A percentile compares a stretch with the other conserved stretches of the same genome.
Conservation (phyloP, 1,140 invertebrate species). For the Pantala flavescens region DNA sequence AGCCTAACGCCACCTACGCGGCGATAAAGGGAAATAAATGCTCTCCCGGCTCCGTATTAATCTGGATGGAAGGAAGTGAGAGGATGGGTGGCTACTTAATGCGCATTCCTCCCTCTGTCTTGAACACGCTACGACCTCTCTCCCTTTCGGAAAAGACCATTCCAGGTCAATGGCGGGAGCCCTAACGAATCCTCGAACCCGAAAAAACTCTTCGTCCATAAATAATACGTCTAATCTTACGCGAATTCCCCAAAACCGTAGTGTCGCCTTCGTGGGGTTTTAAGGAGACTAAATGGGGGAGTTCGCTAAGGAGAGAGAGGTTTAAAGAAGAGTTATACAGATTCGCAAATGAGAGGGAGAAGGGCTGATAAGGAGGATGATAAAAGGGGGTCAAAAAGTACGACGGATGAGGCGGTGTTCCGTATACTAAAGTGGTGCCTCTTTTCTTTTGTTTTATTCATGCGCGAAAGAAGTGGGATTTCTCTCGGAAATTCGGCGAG, state of each 20-base stretch:
- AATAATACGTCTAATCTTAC: neutral
- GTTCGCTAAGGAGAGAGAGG: neutral
- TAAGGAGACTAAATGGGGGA: neutral
- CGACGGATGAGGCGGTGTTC: neutral
- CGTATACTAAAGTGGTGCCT: too few species aligned
- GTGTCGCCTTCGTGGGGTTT: neutral
- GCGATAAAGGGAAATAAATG: conserved; percentile 6
- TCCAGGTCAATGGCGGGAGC: too few species aligned
- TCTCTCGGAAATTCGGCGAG: too few species aligned
- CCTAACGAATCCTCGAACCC: neutral
- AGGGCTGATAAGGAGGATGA: neutral
- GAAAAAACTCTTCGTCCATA: neutral
- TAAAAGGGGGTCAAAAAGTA: neutral
- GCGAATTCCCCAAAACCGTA: neutral
- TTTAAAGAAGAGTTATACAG: too few species aligned
- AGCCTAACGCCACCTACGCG: neutral
- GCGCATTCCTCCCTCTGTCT: neutral
- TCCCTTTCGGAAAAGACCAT: too few species aligned
- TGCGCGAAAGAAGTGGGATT: too few species aligned
- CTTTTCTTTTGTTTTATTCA: too few species aligned
- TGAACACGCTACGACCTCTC: too few species aligned
- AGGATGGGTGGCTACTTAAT: neutral
- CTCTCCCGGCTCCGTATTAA: neutral
- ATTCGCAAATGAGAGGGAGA: too few species aligned
- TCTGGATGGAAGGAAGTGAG: neutral